phyloP scores from a whole-genome alignment of 2,888 invertebrate genomes.

The Halictus quadricinctus region DNA sequence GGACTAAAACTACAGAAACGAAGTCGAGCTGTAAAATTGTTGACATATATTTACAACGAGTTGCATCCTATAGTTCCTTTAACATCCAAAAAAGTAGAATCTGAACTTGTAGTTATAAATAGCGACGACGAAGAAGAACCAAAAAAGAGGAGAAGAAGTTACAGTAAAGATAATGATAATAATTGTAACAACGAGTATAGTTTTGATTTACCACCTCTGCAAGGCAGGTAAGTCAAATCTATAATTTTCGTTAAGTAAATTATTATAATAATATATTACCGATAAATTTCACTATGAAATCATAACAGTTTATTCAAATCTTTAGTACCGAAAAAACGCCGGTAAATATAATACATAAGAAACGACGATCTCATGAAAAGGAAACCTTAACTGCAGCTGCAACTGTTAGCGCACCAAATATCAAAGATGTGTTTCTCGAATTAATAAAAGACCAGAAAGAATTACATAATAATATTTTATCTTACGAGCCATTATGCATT shows the following conservation, averaged over 20 bases:
- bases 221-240: constrained; percentile 43
- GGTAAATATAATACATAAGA: constrained; percentile 60
- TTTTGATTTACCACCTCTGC: constrained; percentile 39
- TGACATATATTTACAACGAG: constrained; percentile 84
- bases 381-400: constrained; percentile 37
- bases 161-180: constrained; percentile 17
- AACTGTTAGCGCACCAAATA: constrained; percentile 48
- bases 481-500: constrained; percentile 83
- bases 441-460: constrained; percentile 78
- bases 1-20: constrained; percentile 84
- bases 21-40: constrained; percentile 83
- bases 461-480: constrained; percentile 82
- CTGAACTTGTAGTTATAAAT: constrained; percentile 28
- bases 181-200: constrained; percentile 11
- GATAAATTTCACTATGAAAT: neutral
- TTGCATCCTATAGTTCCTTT: constrained; percentile 82
- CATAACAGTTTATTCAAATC: constrained; percentile 8
- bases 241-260: constrained; percentile 1
- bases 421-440: constrained; percentile 69
- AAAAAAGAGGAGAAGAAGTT: constrained; percentile 60
- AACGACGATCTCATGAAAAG: constrained; percentile 66
- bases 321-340: constrained; percentile 39
- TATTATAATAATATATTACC: constrained; percentile 17
- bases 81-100: constrained; percentile 7
- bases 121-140: constrained; percentile 58